Evolutionary conservation across 2,888 invertebrate genomes (phyloP).

Genomic region (Cotesia congregata): DNA sequence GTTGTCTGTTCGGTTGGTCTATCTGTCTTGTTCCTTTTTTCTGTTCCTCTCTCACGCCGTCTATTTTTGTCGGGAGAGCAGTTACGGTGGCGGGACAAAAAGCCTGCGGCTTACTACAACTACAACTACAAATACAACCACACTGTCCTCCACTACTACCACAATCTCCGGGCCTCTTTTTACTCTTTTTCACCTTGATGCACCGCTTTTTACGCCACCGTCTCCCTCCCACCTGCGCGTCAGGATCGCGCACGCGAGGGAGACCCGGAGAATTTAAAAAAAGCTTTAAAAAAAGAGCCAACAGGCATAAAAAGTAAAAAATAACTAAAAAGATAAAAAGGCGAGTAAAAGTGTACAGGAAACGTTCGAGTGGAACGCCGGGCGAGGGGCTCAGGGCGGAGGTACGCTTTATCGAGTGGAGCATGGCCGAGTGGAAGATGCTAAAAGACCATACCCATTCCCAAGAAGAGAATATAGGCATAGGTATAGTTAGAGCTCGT

Average conservation of each 20-base stretch:
- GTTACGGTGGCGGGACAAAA: conserved; percentile 65
- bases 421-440: conserved; percentile 6
- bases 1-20: conserved; percentile 18
- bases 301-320: not conserved
- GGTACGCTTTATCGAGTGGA: conserved; percentile 26
- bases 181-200: conserved; percentile 56
- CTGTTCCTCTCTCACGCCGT: conserved; percentile 46
- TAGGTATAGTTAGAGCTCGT: conserved; percentile 47
- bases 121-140: conserved; percentile 48
- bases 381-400: not conserved
- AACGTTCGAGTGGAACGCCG: conserved; percentile 18
- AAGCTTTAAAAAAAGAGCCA: conserved; percentile 18
- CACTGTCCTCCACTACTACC: conserved; percentile 50
- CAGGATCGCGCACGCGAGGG: conserved; percentile 33
- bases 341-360: conserved; percentile 18
- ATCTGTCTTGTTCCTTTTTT: not conserved
- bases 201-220: conserved; percentile 62
- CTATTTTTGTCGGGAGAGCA: conserved; percentile 65
- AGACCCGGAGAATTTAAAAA: conserved; percentile 10
- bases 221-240: conserved; percentile 37
- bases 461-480: too few relatives aligned
- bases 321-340: conserved; percentile 16
- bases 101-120: conserved; percentile 65
- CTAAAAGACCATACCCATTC: not conserved
- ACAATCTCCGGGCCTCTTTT: conserved; percentile 46